Conservation (phyloP, 2,888 invertebrate genomes). For the Theretra japonica region DNA sequence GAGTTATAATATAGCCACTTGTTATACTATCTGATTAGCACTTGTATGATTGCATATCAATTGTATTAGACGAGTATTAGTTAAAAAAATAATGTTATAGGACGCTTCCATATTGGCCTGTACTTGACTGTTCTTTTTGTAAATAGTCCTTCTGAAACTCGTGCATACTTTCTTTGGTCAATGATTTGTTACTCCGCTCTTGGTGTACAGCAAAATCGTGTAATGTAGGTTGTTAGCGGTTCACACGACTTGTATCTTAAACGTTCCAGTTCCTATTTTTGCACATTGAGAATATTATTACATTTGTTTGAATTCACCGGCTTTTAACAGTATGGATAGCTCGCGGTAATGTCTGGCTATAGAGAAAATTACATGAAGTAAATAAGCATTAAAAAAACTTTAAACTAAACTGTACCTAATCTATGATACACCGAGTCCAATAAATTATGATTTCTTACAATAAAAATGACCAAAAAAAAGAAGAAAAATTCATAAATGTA, state of each 20-base stretch:
- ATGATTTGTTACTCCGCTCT: constrained; percentile 52
- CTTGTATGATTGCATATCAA: constrained; percentile 82
- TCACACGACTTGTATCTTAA: constrained; percentile 35
- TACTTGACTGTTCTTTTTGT: constrained; percentile 45
- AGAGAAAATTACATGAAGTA: neutral
- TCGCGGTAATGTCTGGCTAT: neutral
- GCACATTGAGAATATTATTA: constrained; percentile 40
- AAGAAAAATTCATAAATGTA: neutral
- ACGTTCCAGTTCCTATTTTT: constrained; percentile 62
- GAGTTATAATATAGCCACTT: constrained; percentile 77
- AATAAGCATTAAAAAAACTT: neutral
- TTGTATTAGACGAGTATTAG: constrained; percentile 67
- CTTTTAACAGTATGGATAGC: neutral
- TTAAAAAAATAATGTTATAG: constrained; percentile 50
- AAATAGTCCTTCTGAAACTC: constrained; percentile 40
- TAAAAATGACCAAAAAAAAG: neutral
- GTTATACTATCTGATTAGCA: constrained; percentile 78
- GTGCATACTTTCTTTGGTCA: neutral
- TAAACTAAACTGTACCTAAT: neutral
- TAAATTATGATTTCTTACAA: neutral
- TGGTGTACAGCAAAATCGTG: constrained; percentile 39
- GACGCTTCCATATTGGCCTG: constrained; percentile 55
- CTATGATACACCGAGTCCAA: neutral
- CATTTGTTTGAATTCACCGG: constrained; percentile 10
- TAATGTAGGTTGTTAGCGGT: constrained; percentile 36